A percentile compares a stretch with the other conserved stretches of the same genome.
Conservation (phyloP, 2,888 invertebrate genomes). For the Euzophera pinguis region DNA sequence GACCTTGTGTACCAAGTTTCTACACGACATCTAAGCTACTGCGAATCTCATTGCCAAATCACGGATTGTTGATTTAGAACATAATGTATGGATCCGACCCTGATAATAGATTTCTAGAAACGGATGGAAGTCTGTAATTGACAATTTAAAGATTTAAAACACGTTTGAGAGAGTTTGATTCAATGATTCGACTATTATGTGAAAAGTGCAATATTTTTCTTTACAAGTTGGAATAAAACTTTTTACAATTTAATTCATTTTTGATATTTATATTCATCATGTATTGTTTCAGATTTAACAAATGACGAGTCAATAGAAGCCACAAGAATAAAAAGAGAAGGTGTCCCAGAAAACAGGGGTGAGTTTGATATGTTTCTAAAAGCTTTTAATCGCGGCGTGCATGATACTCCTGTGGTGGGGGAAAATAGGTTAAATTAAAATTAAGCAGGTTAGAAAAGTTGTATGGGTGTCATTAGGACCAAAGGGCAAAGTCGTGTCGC, state of each 20-base stretch:
- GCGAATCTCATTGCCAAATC: not conserved
- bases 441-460: no score
- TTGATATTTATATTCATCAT: slow-evolving; percentile 8
- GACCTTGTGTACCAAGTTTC: slow-evolving; percentile 6
- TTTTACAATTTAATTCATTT: no score
- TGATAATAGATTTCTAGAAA: not conserved
- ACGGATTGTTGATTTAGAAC: not conserved
- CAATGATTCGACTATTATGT: no score
- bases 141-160: no score
- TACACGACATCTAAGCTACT: slow-evolving; percentile 4
- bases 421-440: no score
- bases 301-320: slow-evolving; percentile 63
- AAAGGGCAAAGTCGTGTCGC: no score
- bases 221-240: no score
- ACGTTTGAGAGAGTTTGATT: no score
- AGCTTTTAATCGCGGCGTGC: not conserved
- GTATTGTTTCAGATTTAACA: slow-evolving; percentile 62
- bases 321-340: slow-evolving; percentile 70
- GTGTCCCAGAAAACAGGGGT: slow-evolving; percentile 76
- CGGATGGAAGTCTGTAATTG: no score
- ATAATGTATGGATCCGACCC: slow-evolving; percentile 9
- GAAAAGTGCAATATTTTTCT: no score
- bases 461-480: no score
- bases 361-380: slow-evolving; percentile 30
- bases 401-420: not conserved